These are phyloP conservation scores for Orius insidiosus DNA, from an alignment of 1,140 invertebrate genomes.

Conservation along the genomic window DNA sequence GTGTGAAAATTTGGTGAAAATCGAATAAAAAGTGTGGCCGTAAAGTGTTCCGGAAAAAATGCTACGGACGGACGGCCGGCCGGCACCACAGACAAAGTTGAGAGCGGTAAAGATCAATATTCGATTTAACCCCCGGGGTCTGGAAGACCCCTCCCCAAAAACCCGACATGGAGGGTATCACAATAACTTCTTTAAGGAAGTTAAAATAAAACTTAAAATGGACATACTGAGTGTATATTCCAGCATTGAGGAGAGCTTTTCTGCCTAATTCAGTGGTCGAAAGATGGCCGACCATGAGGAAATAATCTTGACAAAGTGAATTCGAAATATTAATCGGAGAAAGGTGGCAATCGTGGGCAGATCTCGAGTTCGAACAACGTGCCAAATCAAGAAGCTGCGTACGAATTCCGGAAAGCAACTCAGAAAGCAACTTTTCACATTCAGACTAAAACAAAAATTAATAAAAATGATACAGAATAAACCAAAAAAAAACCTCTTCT, in stretches of 20 bases:
- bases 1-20: too few relatives aligned
- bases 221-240: conserved; percentile 54
- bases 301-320: conserved; percentile 84
- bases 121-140: too few relatives aligned
- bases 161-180: too few relatives aligned
- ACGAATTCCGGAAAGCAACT: conserved; percentile 65
- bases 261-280: conserved; percentile 56
- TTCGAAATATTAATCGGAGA: conserved; percentile 73
- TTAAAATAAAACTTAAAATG: neutral
- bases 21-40: too few relatives aligned
- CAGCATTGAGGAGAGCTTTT: conserved; percentile 53
- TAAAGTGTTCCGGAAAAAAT: too few relatives aligned
- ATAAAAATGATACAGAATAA: conserved; percentile 8
- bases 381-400: conserved; percentile 53
- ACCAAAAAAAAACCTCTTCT: conserved; percentile 28
- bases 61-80: too few relatives aligned
- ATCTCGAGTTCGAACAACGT: conserved; percentile 34
- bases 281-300: conserved; percentile 76
- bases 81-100: too few relatives aligned
- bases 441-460: conserved; percentile 28
- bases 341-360: conserved; percentile 72
- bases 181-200: too few relatives aligned
- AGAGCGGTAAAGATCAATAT: too few relatives aligned
- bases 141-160: too few relatives aligned
- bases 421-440: conserved; percentile 40